Conservation (phyloP, 1,140 invertebrate species). For the Calephelis virginiensis region DNA sequence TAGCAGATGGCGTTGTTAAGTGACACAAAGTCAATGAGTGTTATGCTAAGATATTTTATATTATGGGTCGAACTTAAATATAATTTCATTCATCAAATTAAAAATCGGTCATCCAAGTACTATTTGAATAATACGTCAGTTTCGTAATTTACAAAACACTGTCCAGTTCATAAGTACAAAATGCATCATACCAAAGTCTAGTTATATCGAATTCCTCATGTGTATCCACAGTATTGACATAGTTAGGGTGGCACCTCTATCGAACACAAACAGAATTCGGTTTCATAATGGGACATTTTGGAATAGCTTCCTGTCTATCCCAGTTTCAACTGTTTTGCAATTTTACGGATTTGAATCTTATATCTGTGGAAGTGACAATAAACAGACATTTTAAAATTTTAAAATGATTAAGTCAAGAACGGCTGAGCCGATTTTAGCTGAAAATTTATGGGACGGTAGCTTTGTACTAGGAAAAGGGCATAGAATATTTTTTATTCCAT, state of each 20-base stretch:
- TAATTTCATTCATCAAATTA: too few relatives aligned
- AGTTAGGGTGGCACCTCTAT: neutral
- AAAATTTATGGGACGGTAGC: too few relatives aligned
- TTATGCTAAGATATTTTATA: too few relatives aligned
- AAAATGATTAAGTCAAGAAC: too few relatives aligned
- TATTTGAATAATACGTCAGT: neutral
- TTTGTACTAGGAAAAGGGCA: too few relatives aligned
- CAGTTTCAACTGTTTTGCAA: neutral
- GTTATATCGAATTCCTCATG: neutral
- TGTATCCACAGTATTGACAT: constrained; percentile 1
- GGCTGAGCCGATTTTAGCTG: too few relatives aligned
- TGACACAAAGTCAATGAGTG: too few relatives aligned
- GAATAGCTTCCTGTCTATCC: neutral
- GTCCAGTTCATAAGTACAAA: neutral
- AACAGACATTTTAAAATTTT: too few relatives aligned
- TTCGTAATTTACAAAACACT: neutral
- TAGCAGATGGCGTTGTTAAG: too few relatives aligned
- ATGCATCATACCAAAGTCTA: neutral
- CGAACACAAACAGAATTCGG: constrained; percentile 5
- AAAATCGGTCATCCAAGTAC: too few relatives aligned
- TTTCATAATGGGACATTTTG: constrained; percentile 1
- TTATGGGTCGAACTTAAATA: too few relatives aligned
- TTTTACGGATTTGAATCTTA: neutral
- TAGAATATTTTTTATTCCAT: too few relatives aligned
- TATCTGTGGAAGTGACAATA: neutral